Percentiles rank a stretch among this genome's conserved stretches.
Evolutionary conservation across 2,113 vertebrate species (phyloP).

Genomic region (Polyodon spathula): DNA sequence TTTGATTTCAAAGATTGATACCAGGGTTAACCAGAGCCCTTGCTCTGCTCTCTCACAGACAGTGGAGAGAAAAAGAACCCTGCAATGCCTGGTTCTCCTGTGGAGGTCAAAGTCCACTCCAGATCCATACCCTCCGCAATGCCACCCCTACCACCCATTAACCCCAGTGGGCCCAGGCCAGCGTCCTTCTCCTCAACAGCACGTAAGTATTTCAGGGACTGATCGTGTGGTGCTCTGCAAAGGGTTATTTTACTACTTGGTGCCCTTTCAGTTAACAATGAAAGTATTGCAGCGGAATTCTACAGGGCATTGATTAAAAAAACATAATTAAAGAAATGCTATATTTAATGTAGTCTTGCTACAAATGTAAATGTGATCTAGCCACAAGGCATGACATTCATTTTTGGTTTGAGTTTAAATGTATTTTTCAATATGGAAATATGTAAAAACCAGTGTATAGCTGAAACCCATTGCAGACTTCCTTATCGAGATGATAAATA

Average conservation of each 20-base stretch:
- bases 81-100: constrained; percentile 96
- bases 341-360: too few relatives aligned
- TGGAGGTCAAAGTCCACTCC: constrained; percentile 95
- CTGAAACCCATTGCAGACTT: too few relatives aligned
- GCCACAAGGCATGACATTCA: too few relatives aligned
- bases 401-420: too few relatives aligned
- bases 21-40: background rate
- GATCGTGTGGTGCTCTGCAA: too few relatives aligned
- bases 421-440: too few relatives aligned
- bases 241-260: too few relatives aligned
- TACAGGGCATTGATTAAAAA: too few relatives aligned
- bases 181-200: constrained; percentile 85
- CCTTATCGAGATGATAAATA: background rate
- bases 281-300: background rate
- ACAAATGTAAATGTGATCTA: too few relatives aligned
- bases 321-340: too few relatives aligned
- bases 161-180: constrained; percentile 78
- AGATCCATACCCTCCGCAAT: constrained; percentile 85
- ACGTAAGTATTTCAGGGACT: constrained; percentile 52
- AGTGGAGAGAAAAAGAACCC: constrained; percentile 85
- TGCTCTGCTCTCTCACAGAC: constrained; percentile 53
- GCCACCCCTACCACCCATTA: constrained; percentile 87
- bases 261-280: background rate
- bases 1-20: too few relatives aligned
- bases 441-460: too few relatives aligned